phyloP scores from a whole-genome alignment of 2,113 vertebrate genomes.

The Heterochromis multidens region DNA sequence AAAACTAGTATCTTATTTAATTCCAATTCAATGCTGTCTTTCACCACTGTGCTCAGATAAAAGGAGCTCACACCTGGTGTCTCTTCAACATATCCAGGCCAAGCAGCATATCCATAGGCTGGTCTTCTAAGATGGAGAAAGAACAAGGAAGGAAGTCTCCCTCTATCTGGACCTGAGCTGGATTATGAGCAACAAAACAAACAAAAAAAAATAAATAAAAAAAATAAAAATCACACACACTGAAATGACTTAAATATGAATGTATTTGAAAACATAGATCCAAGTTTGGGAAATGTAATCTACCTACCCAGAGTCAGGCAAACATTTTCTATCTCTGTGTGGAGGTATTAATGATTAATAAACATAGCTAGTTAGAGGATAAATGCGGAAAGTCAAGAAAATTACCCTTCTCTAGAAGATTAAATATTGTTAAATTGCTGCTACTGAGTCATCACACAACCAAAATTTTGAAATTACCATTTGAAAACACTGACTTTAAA shows the following conservation, averaged over 20 bases:
- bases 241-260: not conserved
- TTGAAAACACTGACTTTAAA: not conserved
- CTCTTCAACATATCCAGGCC: constrained; percentile 98
- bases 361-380: not conserved
- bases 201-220: not conserved
- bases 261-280: not conserved
- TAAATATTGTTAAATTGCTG: not conserved
- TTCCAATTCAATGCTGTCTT: not conserved
- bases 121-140: constrained; percentile 97
- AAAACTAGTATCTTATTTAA: not conserved
- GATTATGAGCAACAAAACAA: constrained; percentile 11
- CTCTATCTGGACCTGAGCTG: constrained; percentile 99
- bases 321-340: not conserved
- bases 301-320: not conserved
- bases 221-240: not conserved
- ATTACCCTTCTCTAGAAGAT: no score
- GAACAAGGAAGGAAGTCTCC: constrained; percentile 96
- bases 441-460: not conserved
- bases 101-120: constrained; percentile 99
- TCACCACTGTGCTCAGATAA: not conserved
- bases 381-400: not conserved
- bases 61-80: constrained; percentile 84
- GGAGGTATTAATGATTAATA: not conserved
- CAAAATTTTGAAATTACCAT: not conserved
- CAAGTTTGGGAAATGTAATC: not conserved